phyloP scores from a whole-genome alignment of 2,888 invertebrate species.

The Idaea straminata region DNA sequence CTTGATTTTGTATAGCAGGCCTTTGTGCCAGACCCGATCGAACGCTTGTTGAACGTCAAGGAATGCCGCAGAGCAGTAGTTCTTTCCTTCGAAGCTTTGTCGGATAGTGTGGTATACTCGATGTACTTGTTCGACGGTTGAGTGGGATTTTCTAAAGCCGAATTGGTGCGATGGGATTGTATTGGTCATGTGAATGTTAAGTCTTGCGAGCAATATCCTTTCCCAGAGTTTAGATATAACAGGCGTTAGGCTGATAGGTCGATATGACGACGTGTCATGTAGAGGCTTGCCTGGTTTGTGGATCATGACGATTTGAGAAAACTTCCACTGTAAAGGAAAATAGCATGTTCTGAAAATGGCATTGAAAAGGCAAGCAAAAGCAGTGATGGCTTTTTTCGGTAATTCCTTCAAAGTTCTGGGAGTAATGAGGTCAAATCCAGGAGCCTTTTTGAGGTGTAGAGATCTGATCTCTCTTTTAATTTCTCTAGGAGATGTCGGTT shows the following conservation, averaged over 20 bases:
- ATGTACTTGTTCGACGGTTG: conserved; percentile 3
- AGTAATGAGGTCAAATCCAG: conserved; percentile 10
- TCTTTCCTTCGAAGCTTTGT: background rate
- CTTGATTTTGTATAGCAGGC: conserved; percentile 19
- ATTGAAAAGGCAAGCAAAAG: background rate
- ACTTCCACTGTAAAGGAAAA: background rate
- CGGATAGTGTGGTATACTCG: conserved; percentile 1
- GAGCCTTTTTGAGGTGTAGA: conserved; percentile 7
- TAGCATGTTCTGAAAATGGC: background rate
- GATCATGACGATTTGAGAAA: conserved; percentile 1
- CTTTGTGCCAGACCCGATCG: conserved; percentile 10
- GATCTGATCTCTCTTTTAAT: background rate
- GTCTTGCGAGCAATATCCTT: background rate
- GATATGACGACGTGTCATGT: background rate
- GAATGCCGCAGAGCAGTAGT: conserved; percentile 2
- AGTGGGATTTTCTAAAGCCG: conserved; percentile 2
- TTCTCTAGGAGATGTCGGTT: conserved; percentile 5
- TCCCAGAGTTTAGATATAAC: conserved; percentile 6
- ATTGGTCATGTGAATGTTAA: background rate
- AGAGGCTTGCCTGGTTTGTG: conserved; percentile 7
- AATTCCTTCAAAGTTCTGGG: conserved; percentile 6
- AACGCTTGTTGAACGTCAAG: conserved; percentile 1
- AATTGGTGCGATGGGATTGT: conserved; percentile 1
- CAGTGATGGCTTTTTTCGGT: conserved; percentile 8
- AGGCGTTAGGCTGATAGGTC: conserved; percentile 6